A percentile compares a stretch with the other conserved stretches of the same genome.
Evolutionary conservation across 2,888 invertebrate genomes (phyloP).

Genomic region (Brassicogethes aeneus): DNA sequence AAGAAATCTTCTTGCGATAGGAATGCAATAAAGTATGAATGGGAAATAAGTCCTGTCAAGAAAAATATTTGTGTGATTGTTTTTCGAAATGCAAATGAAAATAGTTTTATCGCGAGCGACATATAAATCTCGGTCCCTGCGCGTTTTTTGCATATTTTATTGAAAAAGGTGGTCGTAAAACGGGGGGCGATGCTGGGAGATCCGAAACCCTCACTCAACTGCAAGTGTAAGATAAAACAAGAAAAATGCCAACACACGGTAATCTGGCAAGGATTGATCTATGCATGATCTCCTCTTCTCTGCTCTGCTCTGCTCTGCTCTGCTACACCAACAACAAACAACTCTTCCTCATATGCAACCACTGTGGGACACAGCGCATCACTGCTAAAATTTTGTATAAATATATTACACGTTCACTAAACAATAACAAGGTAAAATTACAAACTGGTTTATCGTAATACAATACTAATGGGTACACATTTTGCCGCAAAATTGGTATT

Average conservation of each 20-base stretch:
- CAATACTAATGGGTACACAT: too few relatives aligned
- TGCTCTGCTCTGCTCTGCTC: too few relatives aligned
- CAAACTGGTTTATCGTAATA: too few relatives aligned
- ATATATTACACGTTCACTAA: too few relatives aligned
- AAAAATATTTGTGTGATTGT: too few relatives aligned
- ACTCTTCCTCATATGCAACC: constrained; percentile 1
- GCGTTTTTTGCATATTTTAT: neutral
- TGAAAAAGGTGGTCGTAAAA: neutral
- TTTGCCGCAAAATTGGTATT: too few relatives aligned
- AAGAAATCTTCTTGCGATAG: too few relatives aligned
- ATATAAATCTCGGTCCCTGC: neutral
- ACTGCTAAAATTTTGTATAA: too few relatives aligned
- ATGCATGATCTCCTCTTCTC: neutral
- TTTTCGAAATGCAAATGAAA: neutral
- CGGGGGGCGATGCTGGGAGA: too few relatives aligned
- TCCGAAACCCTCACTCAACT: neutral
- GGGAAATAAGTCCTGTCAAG: too few relatives aligned
- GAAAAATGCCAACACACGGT: neutral
- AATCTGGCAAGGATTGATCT: constrained; percentile 2
- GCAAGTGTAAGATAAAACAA: constrained; percentile 1
- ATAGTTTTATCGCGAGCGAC: neutral
- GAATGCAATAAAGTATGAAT: too few relatives aligned
- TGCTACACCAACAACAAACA: neutral
- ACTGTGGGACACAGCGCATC: neutral
- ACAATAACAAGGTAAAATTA: too few relatives aligned